phyloP scores from a whole-genome alignment of 2,113 vertebrate species.

The Cinclus mexicanus region DNA sequence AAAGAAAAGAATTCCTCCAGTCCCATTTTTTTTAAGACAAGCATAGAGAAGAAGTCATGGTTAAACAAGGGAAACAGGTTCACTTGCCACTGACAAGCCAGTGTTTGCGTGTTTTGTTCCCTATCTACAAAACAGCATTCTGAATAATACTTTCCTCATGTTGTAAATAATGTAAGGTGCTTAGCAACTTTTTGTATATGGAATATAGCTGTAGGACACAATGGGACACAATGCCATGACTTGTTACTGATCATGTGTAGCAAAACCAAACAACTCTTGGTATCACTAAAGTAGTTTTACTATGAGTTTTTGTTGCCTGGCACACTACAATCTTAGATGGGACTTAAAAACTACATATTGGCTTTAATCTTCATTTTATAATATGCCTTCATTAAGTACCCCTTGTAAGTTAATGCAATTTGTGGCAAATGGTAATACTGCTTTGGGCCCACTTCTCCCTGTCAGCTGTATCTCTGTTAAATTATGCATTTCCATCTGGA shows the following conservation, averaged over 20 bases:
- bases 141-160: not conserved
- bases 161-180: not conserved
- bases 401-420: slow-evolving; percentile 62
- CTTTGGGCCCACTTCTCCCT: slow-evolving; percentile 68
- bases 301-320: not conserved
- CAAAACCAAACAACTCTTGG: not conserved
- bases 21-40: not conserved
- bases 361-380: slow-evolving; percentile 61
- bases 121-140: not conserved
- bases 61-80: not conserved
- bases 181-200: not conserved
- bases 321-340: not conserved
- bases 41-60: not conserved
- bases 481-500: slow-evolving; percentile 78
- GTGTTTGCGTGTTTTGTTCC: not conserved
- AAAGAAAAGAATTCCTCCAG: not conserved
- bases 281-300: not conserved
- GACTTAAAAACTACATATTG: slow-evolving; percentile 56
- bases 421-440: slow-evolving; percentile 66
- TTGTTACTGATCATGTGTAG: not conserved
- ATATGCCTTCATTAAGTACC: slow-evolving; percentile 65
- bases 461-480: slow-evolving; percentile 73
- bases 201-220: not conserved
- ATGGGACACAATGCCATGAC: not conserved
- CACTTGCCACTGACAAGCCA: not conserved